Percentiles rank a stretch among this genome's conserved stretches.
Evolutionary conservation across 2,888 invertebrate species (phyloP).

Genomic region (Drosophila acutilabella): DNA sequence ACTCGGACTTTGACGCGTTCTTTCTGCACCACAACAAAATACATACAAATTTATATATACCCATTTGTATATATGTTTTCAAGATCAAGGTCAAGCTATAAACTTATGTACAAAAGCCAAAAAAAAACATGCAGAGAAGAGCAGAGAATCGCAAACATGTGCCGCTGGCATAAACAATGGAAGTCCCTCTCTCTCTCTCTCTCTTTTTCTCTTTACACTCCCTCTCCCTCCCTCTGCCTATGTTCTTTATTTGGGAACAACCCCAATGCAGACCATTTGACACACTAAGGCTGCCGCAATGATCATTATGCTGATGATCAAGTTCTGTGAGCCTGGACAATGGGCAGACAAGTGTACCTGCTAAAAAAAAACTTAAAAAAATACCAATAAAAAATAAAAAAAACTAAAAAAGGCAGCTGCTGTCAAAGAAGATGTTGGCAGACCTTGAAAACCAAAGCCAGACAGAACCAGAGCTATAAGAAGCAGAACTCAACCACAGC

Average conservation of each 20-base stretch:
- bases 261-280: conserved; percentile 72
- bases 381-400: neutral
- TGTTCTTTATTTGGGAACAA: conserved; percentile 28
- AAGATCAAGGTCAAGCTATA: conserved; percentile 83
- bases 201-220: neutral
- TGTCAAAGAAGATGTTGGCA: conserved; percentile 36
- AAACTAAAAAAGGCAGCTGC: conserved; percentile 61
- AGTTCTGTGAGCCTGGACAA: conserved; percentile 52
- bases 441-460: conserved; percentile 67
- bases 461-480: conserved; percentile 31
- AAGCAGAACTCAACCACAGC: conserved; percentile 52
- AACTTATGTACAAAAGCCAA: conserved; percentile 43
- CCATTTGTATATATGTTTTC: conserved; percentile 55
- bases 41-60: conserved; percentile 17
- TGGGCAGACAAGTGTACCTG: conserved; percentile 76
- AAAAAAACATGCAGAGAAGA: conserved; percentile 17
- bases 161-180: conserved; percentile 59
- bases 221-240: neutral
- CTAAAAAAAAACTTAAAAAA: conserved; percentile 26
- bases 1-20: conserved; percentile 21
- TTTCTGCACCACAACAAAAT: neutral
- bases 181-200: conserved; percentile 5
- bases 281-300: conserved; percentile 62
- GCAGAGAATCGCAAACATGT: conserved; percentile 65
- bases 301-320: conserved; percentile 29